Evolutionary conservation across 2,797 vertebrate species (phyloP).

Genomic region (Holocentrus rufus): DNA sequence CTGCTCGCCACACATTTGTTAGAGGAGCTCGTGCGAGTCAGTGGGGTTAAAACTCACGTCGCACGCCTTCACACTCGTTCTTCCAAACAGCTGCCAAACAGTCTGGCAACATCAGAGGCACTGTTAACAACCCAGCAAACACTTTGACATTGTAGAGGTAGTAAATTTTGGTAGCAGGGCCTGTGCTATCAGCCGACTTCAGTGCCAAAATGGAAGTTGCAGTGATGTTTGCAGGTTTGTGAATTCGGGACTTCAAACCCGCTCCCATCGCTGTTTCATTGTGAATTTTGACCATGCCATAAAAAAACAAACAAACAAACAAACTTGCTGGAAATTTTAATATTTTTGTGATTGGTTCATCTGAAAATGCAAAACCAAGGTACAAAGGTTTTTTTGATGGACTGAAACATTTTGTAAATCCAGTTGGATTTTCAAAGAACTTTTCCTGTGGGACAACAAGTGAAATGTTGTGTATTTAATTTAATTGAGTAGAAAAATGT

Average conservation of each 20-base stretch:
- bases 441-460: slow-evolving; percentile 32
- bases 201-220: not conserved
- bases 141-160: not conserved
- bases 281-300: too few relatives aligned
- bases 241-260: not conserved
- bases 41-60: too few relatives aligned
- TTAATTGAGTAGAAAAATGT: slow-evolving; percentile 21
- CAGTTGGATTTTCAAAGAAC: not conserved
- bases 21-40: not conserved
- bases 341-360: too few relatives aligned
- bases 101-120: not conserved
- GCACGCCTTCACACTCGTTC: too few relatives aligned
- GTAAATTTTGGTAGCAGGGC: too few relatives aligned
- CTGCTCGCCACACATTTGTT: not conserved
- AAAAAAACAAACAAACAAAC: too few relatives aligned
- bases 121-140: not conserved
- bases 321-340: too few relatives aligned
- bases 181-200: not conserved
- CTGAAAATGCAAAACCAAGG: too few relatives aligned
- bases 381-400: too few relatives aligned
- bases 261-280: not conserved
- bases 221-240: too few relatives aligned
- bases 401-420: too few relatives aligned
- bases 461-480: slow-evolving; percentile 31
- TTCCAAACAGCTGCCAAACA: too few relatives aligned